Evolutionary conservation across 2,888 invertebrate species (phyloP), one percentile per base, ranked within the genome.

Genomic region (Petrophora chlorosata): DNA sequence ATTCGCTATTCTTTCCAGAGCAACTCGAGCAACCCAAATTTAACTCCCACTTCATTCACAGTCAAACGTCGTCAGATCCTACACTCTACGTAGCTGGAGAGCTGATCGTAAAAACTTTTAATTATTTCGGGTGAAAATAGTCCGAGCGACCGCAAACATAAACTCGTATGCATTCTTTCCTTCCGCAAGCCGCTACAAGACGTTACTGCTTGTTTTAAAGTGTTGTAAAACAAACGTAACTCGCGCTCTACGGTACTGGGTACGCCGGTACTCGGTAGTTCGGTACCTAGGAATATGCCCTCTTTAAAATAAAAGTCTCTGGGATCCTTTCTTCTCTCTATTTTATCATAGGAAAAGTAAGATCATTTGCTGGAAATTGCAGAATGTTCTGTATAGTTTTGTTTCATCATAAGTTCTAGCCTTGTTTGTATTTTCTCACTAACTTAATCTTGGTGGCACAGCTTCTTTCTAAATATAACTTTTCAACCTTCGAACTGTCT

Each of bases 211-310:
- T 81, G 82, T 86, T 87, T 85, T 77, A 84, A 87, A 86, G 82
- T 87, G 87, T 85, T 89, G 87, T 89, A 89, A 89, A 89, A 86
- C 79, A 79, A 82, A 70, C 79, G 79, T 81, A 78, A 78, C 79
- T 68, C 52, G 63, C 59, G 71, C 63, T 69, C 60, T 61, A 59
- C 61, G 49, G 61, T 52, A 65, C 63, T n/a, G n/a, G n/a, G n/a
- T n/a, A n/a, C n/a, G n/a, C n/a, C n/a, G n/a, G n/a, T n/a, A n/a
- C n/a, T n/a, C n/a, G n/a, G n/a, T n/a, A n/a, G n/a, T n/a, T 58
- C 57, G 58, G 59, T 57, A 67, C 66, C 57, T 59, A 62, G 61
- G 65, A 67, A 68, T 72, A 67, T 69, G 67, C 65, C 66, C 72
- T 73, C 73, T 73, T 74, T 69, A 78, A 81, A 79, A 67, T 74